Conservation (phyloP, 2,888 invertebrate species). For the Labia minor region DNA sequence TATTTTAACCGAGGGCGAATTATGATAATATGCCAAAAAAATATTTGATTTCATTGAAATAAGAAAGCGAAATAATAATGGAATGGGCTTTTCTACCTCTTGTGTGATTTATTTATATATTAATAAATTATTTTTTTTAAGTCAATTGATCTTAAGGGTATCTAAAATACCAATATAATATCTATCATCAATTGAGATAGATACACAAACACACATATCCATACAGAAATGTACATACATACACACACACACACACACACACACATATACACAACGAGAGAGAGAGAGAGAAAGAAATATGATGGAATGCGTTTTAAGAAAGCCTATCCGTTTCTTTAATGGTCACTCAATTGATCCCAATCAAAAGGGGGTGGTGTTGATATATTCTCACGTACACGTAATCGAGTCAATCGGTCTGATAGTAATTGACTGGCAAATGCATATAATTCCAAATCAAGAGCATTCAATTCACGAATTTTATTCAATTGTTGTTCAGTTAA, state of each 20-base stretch:
- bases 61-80: neutral
- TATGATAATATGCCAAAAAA: neutral
- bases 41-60: neutral
- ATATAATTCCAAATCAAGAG: conserved; percentile 85
- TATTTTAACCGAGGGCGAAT: neutral
- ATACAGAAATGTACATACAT: no score
- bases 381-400: conserved; percentile 59
- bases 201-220: no score
- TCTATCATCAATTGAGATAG: neutral
- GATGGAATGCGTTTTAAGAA: neutral
- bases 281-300: no score
- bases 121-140: neutral
- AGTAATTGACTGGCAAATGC: conserved; percentile 83
- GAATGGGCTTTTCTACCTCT: neutral
- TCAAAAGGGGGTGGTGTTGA: neutral
- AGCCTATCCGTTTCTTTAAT: neutral
- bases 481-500: conserved; percentile 63
- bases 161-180: neutral
- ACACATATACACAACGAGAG: no score
- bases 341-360: neutral
- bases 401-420: conserved; percentile 62
- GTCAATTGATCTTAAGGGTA: neutral
- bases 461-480: conserved; percentile 68
- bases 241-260: no score
- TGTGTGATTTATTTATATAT: no score